Evolutionary conservation across 37 sponge, comb jelly and placozoan genomes (phyloP), one percentile per base, ranked within the genome.

Genomic region (Amphimedon queenslandica): DNA sequence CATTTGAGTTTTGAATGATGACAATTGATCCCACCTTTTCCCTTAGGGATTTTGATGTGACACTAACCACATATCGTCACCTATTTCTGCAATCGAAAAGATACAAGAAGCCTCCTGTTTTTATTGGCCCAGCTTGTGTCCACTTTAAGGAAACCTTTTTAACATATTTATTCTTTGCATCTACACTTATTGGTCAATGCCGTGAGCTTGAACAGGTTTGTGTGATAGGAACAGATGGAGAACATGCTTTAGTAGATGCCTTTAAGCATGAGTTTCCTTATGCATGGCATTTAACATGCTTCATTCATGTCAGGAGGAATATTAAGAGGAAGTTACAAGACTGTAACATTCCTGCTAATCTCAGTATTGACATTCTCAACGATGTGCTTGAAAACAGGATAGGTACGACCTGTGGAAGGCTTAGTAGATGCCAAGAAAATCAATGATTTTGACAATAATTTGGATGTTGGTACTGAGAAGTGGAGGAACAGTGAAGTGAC

Each of bases 31-130:
- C n/a, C n/a, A n/a, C n/a, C n/a, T 58, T 58, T 55, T 40, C 5
- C 8, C 65, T 83, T 4, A 77, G 83, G 2, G 83, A 83, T 58
- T 83, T n/a, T n/a, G n/a, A n/a, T n/a, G n/a, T n/a, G n/a, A n/a
- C n/a, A n/a, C n/a, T n/a, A n/a, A n/a, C n/a, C n/a, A n/a, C n/a
- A n/a, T n/a, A n/a, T n/a, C n/a, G n/a, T n/a, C n/a, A n/a, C n/a
- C n/a, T n/a, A n/a, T 83, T 83, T 0, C 40, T 83, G 27, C 58
- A 75, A 36, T 43, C 83, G 4, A 69, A 76, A 63, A 51, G 76
- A 30, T 64, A 20, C 51, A 43, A 66, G 47, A 42, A 55, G 5
- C 60, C 77, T 25, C 83, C 83, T n/a, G n/a, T n/a, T n/a, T n/a
- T n/a, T n/a, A n/a, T n/a, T n/a, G n/a, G n/a, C n/a, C n/a, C n/a